Evolutionary conservation across 23 tunicate species (phyloP).

Genomic region (Ascidia mentula): DNA sequence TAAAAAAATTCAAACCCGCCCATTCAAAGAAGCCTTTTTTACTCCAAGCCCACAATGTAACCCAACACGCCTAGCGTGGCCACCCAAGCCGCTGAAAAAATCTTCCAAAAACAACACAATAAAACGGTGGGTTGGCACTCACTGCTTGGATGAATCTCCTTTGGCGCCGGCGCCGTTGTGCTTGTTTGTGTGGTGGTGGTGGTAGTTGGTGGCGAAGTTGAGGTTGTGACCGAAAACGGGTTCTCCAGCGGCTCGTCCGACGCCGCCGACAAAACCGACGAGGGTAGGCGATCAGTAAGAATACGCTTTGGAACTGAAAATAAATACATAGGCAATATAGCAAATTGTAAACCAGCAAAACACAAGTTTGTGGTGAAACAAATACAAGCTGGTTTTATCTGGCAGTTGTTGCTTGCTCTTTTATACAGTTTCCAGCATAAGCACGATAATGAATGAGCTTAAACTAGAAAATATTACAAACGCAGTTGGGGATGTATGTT

Average conservation of each 20-base stretch:
- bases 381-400: no score
- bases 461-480: no score
- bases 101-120: no score
- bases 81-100: no score
- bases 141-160: not conserved
- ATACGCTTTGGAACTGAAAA: slow-evolving; percentile 32
- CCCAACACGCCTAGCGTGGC: not conserved
- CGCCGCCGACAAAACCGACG: slow-evolving; percentile 12
- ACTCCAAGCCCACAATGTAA: not conserved
- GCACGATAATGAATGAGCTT: no score
- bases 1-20: not conserved
- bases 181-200: not conserved
- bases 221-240: not conserved
- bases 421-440: no score
- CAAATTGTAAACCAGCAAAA: no score
- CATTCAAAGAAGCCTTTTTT: not conserved
- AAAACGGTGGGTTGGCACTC: not conserved
- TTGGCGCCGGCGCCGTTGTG: slow-evolving; percentile 1
- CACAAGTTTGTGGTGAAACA: no score
- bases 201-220: not conserved
- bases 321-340: no score
- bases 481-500: no score
- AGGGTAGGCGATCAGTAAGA: slow-evolving; percentile 28
- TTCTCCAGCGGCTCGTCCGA: not conserved
- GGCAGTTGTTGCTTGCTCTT: no score